These are phyloP conservation scores for Eurois occulta DNA, from an alignment of 2,888 invertebrate species.

Conservation along the genomic window DNA sequence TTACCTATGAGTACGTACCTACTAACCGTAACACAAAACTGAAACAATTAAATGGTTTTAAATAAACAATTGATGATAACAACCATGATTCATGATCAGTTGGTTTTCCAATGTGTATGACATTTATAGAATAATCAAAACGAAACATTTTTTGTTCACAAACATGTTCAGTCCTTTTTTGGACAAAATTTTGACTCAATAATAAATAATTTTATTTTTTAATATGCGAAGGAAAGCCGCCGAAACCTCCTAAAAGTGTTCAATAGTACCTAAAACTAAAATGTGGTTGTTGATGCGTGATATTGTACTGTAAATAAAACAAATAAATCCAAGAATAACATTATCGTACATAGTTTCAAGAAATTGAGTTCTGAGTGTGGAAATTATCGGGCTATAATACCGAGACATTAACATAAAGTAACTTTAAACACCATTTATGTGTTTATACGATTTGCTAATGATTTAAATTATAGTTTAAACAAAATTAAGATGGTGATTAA, in stretches of 20 bases:
- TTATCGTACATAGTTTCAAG: slow-evolving; percentile 19
- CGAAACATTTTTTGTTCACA: background rate
- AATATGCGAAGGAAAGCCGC: background rate
- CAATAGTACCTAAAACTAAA: slow-evolving; percentile 63
- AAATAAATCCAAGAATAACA: slow-evolving; percentile 14
- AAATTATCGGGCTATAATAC: slow-evolving; percentile 41
- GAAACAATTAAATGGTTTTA: background rate
- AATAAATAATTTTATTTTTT: background rate
- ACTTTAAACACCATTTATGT: slow-evolving; percentile 42
- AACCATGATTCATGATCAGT: background rate
- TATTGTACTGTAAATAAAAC: slow-evolving; percentile 35
- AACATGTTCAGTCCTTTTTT: background rate
- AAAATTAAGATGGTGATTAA: slow-evolving; percentile 67
- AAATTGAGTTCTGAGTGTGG: slow-evolving; percentile 39
- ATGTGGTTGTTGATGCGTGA: slow-evolving; percentile 69
- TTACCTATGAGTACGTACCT: background rate
- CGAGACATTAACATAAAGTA: slow-evolving; percentile 41
- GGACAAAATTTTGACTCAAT: background rate
- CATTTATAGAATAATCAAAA: background rate
- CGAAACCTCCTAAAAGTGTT: slow-evolving; percentile 6
- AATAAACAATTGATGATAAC: background rate
- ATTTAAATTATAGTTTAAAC: slow-evolving; percentile 42
- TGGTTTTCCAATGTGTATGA: background rate
- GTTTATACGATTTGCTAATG: slow-evolving; percentile 46
- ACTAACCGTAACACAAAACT: background rate